Evolutionary conservation across 2,797 vertebrate species (phyloP), one percentile per base, ranked within the genome.

Genomic region (Rousettus madagascariensis): DNA sequence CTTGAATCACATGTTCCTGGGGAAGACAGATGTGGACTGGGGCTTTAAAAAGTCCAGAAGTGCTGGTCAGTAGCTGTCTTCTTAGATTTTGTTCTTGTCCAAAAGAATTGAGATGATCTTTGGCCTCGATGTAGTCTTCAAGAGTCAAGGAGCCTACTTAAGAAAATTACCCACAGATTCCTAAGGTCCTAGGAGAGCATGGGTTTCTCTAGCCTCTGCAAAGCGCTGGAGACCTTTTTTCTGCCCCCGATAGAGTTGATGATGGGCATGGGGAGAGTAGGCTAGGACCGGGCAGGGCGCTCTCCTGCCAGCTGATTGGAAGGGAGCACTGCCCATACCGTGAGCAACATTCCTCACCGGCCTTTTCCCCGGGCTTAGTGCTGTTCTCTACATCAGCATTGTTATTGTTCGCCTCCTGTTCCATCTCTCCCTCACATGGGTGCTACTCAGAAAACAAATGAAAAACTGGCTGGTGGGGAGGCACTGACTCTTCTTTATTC

Each of bases 401-500:
- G 57, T 33, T 22, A n/a, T 19, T 8, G 17, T 24, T 17, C 26
- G 9, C 17, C 79, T 53, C 38, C 72, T 33, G n/a, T 65, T 41
- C 15, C 5, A 0, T 26, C 30, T 12, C 22, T 72, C 77, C 82
- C 51, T 63, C 57, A n/a, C 5, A 0, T 24, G 26, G 65, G 12
- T 17, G 61, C 38, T 19, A 2, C n/a, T 30, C 26, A 24, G 68
- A 57, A 85, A 69, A 41, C 85, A 75, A 75, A 30, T 28, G 10
- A 30, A 46, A 85, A 53, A 66, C 63, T 16, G 22, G 24, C 43
- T 15, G 12, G 8, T 41, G 33, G 20, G 16, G 4, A 77, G 53
- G 17, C 5, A 6, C 87, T 96, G 33, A 97, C 49, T 10, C 26
- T 61, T 82, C 80, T 95, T 79, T 97, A 5, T 63, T 63, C 97